Evolutionary conservation across 2,888 invertebrate genomes (phyloP), one percentile per base, ranked within the genome.

Genomic region (Acleris emargana): DNA sequence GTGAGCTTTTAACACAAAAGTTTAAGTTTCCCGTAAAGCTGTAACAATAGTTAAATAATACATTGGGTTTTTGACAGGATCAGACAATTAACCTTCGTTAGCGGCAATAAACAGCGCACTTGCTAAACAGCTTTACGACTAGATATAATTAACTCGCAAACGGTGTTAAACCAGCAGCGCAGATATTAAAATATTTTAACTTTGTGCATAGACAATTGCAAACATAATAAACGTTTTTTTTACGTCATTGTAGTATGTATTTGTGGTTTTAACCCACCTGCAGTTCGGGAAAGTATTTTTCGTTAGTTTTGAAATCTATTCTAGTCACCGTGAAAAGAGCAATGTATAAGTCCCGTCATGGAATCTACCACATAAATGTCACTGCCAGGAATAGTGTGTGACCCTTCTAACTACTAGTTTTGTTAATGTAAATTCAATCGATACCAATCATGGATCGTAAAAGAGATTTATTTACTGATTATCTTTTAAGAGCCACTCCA

Each of bases 81-180:
- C 72, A 76, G 76, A 83, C 82, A 85, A 87, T 88, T 87, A 87
- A 84, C 83, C 83, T 83, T 83, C 81, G 86, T 86, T 84, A 84
- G 82, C 80, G 74, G 76, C 80, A 87, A 86, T 88, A 88, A 89
- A 89, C 86, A 85, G 80, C 79, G 76, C 74, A 77, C 81, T 79
- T 78, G 81, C 80, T 80, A 76, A 82, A 80, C 83, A 82, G 76
- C 78, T 85, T 86, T 80, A 84, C 81, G 80, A 79, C 80, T 81
- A 81, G 80, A 83, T 86, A 83, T 88, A 88, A 88, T 89, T 87
- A 87, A 84, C 81, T 76, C 75, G 75, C 45, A 45, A 45, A 7
- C 17, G 17, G 45, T n/a, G 17, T 45, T 45, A 5, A 45, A 45
- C 17, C n/a, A 45, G 45, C 45, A 38, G n/a, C 45, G n/a, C n/a